A percentile compares a stretch with the other conserved stretches of the same genome.
phyloP scores from a whole-genome alignment of 92 coral and sea anemone genomes.

The Actinostola sp. region DNA sequence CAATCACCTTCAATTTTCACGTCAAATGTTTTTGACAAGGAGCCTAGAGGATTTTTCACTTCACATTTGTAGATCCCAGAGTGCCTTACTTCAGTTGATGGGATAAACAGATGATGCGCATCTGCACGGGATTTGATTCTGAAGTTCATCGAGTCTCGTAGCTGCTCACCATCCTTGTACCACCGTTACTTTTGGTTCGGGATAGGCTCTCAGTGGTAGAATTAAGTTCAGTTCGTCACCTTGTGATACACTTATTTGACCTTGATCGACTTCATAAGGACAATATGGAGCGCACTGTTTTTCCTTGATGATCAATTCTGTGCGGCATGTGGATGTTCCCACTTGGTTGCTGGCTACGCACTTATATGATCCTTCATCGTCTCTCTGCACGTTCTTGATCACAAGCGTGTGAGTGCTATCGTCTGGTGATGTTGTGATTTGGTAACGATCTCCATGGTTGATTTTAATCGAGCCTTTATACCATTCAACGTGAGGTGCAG shows the following conservation, averaged over 20 bases:
- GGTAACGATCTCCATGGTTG: slow-evolving; percentile 37
- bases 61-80: slow-evolving; percentile 89
- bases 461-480: slow-evolving; percentile 69
- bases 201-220: slow-evolving; percentile 78
- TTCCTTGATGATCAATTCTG: slow-evolving; percentile 51
- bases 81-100: slow-evolving; percentile 61
- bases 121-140: slow-evolving; percentile 76
- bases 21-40: slow-evolving; percentile 74
- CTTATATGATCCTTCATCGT: slow-evolving; percentile 64
- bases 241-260: slow-evolving; percentile 69
- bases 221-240: slow-evolving; percentile 77
- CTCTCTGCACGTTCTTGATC: slow-evolving; percentile 46
- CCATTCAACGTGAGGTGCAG: slow-evolving; percentile 85
- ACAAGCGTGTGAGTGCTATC: slow-evolving; percentile 36
- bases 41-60: slow-evolving; percentile 78
- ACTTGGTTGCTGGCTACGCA: slow-evolving; percentile 59
- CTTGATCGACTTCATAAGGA: slow-evolving; percentile 42
- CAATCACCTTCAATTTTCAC: slow-evolving; percentile 76
- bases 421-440: slow-evolving; percentile 34
- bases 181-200: slow-evolving; percentile 83
- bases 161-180: slow-evolving; percentile 83
- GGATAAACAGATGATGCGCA: slow-evolving; percentile 72
- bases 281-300: slow-evolving; percentile 47
- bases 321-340: slow-evolving; percentile 54
- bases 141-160: slow-evolving; percentile 66